These are phyloP conservation scores for Myripristis jacobus DNA, from an alignment of 2,797 vertebrate species.

Conservation along the genomic window DNA sequence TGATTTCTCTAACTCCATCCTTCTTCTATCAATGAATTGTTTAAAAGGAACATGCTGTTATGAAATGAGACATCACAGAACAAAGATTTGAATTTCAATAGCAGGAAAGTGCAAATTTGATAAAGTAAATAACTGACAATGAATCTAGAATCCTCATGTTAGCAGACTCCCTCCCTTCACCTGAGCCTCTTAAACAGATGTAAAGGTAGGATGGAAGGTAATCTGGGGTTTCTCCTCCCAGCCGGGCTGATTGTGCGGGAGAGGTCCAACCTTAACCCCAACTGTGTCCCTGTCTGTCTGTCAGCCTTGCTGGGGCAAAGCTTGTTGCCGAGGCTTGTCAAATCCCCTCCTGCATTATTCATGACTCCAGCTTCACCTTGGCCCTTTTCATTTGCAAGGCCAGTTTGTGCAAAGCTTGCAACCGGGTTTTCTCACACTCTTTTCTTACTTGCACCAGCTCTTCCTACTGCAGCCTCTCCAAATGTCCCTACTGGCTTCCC, in stretches of 20 bases:
- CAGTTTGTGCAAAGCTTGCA: conserved; percentile 46
- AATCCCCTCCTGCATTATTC: conserved; percentile 64
- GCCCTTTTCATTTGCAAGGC: conserved; percentile 35
- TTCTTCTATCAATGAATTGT: not conserved
- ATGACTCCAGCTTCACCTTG: conserved; percentile 47
- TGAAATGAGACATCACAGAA: conserved; percentile 3
- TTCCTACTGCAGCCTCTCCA: conserved; percentile 3
- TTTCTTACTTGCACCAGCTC: not conserved
- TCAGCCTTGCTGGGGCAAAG: conserved; percentile 13
- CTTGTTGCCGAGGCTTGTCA: conserved; percentile 15
- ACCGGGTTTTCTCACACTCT: not conserved
- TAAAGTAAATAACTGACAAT: not conserved
- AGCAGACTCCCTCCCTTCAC: conserved; percentile 10
- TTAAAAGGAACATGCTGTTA: not conserved
- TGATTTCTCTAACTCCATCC: not conserved
- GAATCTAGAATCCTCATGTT: conserved; percentile 13
- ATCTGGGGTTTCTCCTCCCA: conserved; percentile 6
- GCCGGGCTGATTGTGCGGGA: conserved; percentile 11
- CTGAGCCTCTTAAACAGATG: conserved; percentile 52
- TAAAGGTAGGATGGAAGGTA: conserved; percentile 41
- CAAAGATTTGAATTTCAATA: conserved; percentile 4
- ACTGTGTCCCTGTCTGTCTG: conserved; percentile 12
- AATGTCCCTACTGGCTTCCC: conserved; percentile 20
- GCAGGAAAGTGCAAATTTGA: not conserved
- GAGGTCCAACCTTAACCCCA: conserved; percentile 18